Conservation (phyloP, 2,888 invertebrate species). For the Blera fallax region DNA sequence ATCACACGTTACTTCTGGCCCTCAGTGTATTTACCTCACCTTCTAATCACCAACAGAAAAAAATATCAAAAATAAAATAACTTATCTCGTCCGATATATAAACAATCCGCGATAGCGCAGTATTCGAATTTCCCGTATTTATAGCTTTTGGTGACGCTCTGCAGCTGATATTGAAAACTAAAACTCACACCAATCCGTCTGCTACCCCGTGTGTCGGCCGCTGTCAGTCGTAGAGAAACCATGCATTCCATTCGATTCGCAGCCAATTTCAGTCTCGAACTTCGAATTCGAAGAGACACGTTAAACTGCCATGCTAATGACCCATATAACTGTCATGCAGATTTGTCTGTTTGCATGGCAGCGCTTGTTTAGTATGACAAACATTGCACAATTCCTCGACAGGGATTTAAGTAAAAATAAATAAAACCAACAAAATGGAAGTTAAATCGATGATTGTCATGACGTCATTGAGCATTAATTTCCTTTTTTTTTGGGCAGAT, state of each 20-base stretch:
- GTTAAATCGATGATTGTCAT: conserved; percentile 15
- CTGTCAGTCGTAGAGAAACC: background rate
- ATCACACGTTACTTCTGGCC: background rate
- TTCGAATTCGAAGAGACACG: conserved; percentile 3
- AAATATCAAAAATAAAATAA: conserved; percentile 7
- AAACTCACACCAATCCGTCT: conserved; percentile 6
- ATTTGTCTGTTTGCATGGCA: conserved; percentile 38
- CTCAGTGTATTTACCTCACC: conserved; percentile 10
- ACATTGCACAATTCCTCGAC: conserved; percentile 8
- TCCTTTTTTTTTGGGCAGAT: background rate
- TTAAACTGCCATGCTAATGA: conserved; percentile 38
- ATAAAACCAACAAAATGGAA: background rate
- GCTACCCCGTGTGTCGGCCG: background rate
- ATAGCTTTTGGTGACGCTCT: conserved; percentile 28
- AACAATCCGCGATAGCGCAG: conserved; percentile 47
- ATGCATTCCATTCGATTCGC: background rate
- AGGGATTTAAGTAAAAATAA: background rate
- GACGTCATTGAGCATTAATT: conserved; percentile 13
- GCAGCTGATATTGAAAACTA: conserved; percentile 41
- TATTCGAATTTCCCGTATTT: background rate
- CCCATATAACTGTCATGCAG: conserved; percentile 26
- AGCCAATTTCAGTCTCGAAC: background rate
- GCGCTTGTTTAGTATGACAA: conserved; percentile 21
- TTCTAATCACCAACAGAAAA: background rate
- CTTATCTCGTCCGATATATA: conserved; percentile 53